Conservation (phyloP, 2,113 vertebrate species). For the Microcebus jonahi region DNA sequence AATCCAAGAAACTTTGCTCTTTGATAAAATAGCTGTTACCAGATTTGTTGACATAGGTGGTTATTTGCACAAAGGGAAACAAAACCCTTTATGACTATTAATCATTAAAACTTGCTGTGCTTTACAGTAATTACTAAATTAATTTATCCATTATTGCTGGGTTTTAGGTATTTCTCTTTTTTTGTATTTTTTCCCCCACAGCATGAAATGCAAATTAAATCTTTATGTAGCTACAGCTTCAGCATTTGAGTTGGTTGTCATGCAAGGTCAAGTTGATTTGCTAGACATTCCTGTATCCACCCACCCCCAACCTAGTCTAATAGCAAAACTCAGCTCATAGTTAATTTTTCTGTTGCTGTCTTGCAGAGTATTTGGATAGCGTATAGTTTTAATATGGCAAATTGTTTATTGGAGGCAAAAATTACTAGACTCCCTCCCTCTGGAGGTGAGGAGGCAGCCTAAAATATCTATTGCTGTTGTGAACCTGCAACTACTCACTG, state of each 20-base stretch:
- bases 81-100: conserved; percentile 65
- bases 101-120: conserved; percentile 66
- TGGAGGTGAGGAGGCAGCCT: background rate
- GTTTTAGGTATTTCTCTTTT: background rate
- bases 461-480: background rate
- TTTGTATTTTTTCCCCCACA: background rate
- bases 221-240: background rate
- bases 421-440: background rate
- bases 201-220: conserved; percentile 2
- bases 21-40: conserved; percentile 69
- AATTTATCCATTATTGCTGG: conserved; percentile 68
- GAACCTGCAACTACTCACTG: background rate
- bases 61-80: conserved; percentile 79
- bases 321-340: background rate
- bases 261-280: background rate
- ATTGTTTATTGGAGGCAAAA: background rate
- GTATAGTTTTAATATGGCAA: background rate
- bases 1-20: conserved; percentile 64
- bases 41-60: conserved; percentile 78
- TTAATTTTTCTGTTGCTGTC: background rate
- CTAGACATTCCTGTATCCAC: background rate
- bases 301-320: background rate
- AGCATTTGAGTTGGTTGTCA: background rate
- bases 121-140: conserved; percentile 72
- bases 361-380: background rate